Conservation (phyloP, 1,140 invertebrate species). For the Hyposmocoma kahamanoa region DNA sequence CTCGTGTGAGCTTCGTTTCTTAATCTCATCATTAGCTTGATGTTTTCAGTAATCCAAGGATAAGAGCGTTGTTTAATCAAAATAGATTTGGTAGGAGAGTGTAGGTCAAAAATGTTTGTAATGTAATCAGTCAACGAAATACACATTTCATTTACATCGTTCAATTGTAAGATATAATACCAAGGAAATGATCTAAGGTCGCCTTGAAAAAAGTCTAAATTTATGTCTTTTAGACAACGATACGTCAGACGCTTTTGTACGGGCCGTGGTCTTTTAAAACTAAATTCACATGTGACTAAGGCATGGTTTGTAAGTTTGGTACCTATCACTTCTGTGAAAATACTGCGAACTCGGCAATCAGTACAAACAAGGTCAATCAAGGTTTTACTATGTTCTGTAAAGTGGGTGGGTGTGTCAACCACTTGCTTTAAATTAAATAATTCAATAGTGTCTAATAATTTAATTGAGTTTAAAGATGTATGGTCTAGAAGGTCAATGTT, state of each 20-base stretch:
- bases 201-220: not conserved
- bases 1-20: not conserved
- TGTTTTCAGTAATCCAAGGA: not conserved
- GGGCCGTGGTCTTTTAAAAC: not conserved
- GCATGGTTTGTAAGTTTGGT: not conserved
- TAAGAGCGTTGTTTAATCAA: not conserved
- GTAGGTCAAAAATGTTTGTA: not conserved
- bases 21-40: not conserved
- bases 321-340: not conserved
- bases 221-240: not conserved
- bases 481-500: not conserved
- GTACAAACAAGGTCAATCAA: conserved; percentile 2
- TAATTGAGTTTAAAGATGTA: not conserved
- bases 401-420: not conserved
- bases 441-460: not conserved
- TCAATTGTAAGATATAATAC: not conserved
- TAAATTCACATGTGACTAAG: not conserved
- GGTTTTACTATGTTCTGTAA: not conserved
- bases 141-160: not conserved
- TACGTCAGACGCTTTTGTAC: not conserved
- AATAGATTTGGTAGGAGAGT: not conserved
- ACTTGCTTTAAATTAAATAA: not conserved
- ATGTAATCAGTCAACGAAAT: not conserved
- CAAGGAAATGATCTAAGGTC: not conserved
- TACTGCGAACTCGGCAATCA: not conserved